These are phyloP conservation scores for Melanerpes aurifrons DNA, from an alignment of 2,113 vertebrate genomes.

Conservation along the genomic window DNA sequence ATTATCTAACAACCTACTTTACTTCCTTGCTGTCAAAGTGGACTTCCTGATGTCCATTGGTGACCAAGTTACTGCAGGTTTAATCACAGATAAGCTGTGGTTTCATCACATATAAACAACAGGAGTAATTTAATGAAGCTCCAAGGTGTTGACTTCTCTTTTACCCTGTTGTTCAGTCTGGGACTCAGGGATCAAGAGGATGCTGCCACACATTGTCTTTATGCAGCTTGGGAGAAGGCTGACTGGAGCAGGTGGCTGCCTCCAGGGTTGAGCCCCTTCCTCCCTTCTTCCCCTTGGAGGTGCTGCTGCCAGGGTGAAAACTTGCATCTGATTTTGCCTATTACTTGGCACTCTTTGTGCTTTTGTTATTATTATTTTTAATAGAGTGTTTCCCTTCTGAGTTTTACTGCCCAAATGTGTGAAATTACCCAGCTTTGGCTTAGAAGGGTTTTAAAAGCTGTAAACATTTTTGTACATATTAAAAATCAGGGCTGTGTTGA, in stretches of 20 bases:
- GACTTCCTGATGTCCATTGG: too few species aligned
- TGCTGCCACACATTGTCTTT: fast-evolving
- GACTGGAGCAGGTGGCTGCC: background rate
- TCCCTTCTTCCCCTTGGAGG: background rate
- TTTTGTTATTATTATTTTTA: background rate
- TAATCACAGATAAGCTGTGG: background rate
- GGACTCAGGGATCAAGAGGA: fast-evolving
- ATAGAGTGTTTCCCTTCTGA: background rate
- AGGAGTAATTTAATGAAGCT: background rate
- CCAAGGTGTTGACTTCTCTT: background rate
- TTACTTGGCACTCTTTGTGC: background rate
- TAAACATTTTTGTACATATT: background rate
- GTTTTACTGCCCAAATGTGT: background rate
- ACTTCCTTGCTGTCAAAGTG: background rate
- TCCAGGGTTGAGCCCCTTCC: background rate
- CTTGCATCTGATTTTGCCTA: background rate
- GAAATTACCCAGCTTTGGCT: background rate
- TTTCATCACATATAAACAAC: background rate
- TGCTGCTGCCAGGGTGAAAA: background rate
- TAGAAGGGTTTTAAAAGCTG: background rate
- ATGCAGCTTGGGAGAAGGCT: background rate
- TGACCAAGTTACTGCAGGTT: background rate
- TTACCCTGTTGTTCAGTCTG: background rate
- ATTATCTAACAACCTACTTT: background rate
- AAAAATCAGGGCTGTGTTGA: background rate